These are phyloP conservation scores for Siniperca undulata DNA, from an alignment of 2,797 vertebrate species.

Conservation along the genomic window DNA sequence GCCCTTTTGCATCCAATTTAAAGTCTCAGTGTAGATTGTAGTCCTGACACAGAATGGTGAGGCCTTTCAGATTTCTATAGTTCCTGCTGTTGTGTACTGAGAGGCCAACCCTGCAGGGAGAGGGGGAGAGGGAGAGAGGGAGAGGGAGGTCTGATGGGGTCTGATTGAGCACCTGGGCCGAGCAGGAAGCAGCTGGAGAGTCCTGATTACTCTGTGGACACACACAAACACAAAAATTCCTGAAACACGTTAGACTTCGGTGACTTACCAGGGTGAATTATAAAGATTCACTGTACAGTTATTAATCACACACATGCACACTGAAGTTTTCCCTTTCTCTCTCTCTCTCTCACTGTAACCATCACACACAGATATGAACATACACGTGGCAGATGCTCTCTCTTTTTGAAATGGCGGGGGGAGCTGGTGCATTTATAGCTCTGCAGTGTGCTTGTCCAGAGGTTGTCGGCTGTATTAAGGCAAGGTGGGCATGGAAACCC, in stretches of 20 bases:
- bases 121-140: conserved; percentile 28
- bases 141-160: conserved; percentile 39
- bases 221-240: conserved; percentile 42
- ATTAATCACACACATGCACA: conserved; percentile 37
- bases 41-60: background rate
- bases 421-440: conserved; percentile 41
- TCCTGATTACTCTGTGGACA: conserved; percentile 68
- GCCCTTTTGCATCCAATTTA: background rate
- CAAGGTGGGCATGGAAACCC: conserved; percentile 64
- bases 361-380: conserved; percentile 34
- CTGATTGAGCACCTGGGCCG: conserved; percentile 72
- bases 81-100: conserved; percentile 37
- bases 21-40: background rate
- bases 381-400: conserved; percentile 61
- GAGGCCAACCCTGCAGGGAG: conserved; percentile 17
- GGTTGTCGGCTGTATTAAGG: conserved; percentile 43
- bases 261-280: conserved; percentile 37
- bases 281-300: conserved; percentile 40
- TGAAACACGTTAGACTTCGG: conserved; percentile 42
- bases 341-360: conserved; percentile 1
- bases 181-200: conserved; percentile 77
- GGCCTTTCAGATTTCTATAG: conserved; percentile 13
- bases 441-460: conserved; percentile 31
- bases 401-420: conserved; percentile 7
- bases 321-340: background rate